These are phyloP conservation scores for Ciconia stormi DNA, from an alignment of 2,113 vertebrate genomes.

Conservation along the genomic window DNA sequence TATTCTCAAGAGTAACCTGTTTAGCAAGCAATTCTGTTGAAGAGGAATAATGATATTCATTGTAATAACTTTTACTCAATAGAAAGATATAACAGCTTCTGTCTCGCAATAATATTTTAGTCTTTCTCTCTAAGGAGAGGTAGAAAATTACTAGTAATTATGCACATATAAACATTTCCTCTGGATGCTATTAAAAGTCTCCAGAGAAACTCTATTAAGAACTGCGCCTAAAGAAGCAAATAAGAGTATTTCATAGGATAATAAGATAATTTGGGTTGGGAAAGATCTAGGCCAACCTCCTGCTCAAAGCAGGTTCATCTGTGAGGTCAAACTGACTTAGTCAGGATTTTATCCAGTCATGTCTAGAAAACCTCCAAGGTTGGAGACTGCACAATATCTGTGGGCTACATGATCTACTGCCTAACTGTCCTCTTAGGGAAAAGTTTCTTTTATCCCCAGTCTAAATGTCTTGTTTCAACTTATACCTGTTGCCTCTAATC, in stretches of 20 bases:
- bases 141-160: conserved; percentile 37
- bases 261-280: background rate
- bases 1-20: background rate
- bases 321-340: background rate
- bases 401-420: background rate
- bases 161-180: conserved; percentile 11
- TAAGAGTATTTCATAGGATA: background rate
- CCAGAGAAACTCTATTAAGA: background rate
- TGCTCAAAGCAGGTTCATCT: background rate
- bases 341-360: background rate
- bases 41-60: background rate
- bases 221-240: background rate
- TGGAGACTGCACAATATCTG: background rate
- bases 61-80: background rate
- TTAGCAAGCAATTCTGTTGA: background rate
- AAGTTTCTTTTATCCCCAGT: background rate
- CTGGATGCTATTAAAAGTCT: conserved; percentile 9
- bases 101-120: background rate
- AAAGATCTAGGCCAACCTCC: background rate
- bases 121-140: background rate
- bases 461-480: background rate
- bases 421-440: background rate
- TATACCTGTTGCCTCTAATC: background rate
- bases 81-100: background rate
- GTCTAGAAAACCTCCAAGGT: background rate